Evolutionary conservation across 1,140 invertebrate genomes (phyloP).

Genomic region (Neodiprion fabricii): DNA sequence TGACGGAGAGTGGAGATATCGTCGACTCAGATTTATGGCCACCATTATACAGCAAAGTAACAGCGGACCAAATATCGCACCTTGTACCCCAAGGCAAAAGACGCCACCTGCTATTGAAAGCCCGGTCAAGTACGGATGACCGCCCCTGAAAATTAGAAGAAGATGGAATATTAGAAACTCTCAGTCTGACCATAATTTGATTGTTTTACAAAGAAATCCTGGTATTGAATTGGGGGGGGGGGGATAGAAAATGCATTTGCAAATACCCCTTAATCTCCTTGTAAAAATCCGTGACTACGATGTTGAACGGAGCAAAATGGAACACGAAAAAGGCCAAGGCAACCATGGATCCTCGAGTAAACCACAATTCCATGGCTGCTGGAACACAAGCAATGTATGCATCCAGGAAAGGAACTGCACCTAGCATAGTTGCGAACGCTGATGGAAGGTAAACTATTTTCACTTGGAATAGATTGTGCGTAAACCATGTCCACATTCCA

Average conservation of each 20-base stretch:
- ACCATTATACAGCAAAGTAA: conserved; percentile 88
- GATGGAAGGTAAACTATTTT: conserved; percentile 95
- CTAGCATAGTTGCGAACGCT: conserved; percentile 90
- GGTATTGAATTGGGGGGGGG: neutral
- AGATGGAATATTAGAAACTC: conserved; percentile 15
- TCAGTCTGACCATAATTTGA: conserved; percentile 15
- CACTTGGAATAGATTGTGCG: conserved; percentile 93
- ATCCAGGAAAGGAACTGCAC: conserved; percentile 92
- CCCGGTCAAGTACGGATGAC: conserved; percentile 98
- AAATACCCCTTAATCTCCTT: conserved; percentile 94
- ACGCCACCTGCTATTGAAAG: conserved; percentile 97
- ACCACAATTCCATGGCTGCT: conserved; percentile 92
- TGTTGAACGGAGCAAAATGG: conserved; percentile 89
- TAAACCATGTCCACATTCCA: conserved; percentile 97
- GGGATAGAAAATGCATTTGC: neutral
- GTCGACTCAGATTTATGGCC: conserved; percentile 74
- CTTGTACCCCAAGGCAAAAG: conserved; percentile 95
- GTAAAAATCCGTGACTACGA: conserved; percentile 95
- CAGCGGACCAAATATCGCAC: conserved; percentile 95
- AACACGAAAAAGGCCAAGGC: conserved; percentile 81
- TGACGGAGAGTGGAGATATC: conserved; percentile 61
- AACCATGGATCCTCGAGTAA: conserved; percentile 77
- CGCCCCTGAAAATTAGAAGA: conserved; percentile 69
- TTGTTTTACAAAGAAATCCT: neutral
- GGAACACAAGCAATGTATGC: conserved; percentile 94